phyloP scores from a whole-genome alignment of 2,888 invertebrate genomes.

The Tiphia femorata region DNA sequence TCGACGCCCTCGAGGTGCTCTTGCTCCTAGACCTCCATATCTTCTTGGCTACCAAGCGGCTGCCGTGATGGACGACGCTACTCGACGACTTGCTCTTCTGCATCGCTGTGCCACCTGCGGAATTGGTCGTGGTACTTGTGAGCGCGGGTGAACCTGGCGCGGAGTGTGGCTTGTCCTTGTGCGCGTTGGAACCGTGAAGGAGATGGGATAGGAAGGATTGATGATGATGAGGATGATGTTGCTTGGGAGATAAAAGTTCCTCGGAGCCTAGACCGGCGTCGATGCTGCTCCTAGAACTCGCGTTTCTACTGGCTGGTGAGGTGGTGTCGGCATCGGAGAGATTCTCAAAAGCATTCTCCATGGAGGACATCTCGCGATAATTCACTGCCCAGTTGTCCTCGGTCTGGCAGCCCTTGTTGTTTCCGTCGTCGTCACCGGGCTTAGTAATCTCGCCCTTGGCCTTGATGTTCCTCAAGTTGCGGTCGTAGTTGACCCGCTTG shows the following conservation, averaged over 20 bases:
- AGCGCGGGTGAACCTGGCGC: constrained; percentile 72
- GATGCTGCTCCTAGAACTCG: constrained; percentile 72
- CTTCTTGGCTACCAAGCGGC: constrained; percentile 83
- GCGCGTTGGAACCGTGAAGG: constrained; percentile 70
- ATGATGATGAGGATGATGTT: constrained; percentile 71
- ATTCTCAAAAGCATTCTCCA: constrained; percentile 61
- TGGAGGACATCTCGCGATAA: constrained; percentile 70
- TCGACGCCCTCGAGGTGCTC: constrained; percentile 78
- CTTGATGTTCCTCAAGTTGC: constrained; percentile 86
- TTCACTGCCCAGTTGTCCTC: constrained; percentile 81
- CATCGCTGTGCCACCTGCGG: constrained; percentile 79
- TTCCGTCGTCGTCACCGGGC: constrained; percentile 83
- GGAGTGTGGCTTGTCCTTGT: constrained; percentile 70
- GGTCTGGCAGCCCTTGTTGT: constrained; percentile 83
- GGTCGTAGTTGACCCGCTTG: constrained; percentile 89
- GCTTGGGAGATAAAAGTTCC: constrained; percentile 69
- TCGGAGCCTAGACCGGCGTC: constrained; percentile 69
- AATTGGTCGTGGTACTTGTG: constrained; percentile 67
- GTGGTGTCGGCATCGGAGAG: constrained; percentile 62
- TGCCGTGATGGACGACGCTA: constrained; percentile 83
- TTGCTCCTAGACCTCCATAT: constrained; percentile 89
- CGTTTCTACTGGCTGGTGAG: constrained; percentile 68
- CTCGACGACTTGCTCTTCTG: constrained; percentile 92
- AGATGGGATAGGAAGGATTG: constrained; percentile 77
- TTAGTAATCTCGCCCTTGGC: constrained; percentile 82